Base-by-base conservation (phyloP, 2,888 invertebrate genomes). In the Lampropteryx suffumata region DNA sequence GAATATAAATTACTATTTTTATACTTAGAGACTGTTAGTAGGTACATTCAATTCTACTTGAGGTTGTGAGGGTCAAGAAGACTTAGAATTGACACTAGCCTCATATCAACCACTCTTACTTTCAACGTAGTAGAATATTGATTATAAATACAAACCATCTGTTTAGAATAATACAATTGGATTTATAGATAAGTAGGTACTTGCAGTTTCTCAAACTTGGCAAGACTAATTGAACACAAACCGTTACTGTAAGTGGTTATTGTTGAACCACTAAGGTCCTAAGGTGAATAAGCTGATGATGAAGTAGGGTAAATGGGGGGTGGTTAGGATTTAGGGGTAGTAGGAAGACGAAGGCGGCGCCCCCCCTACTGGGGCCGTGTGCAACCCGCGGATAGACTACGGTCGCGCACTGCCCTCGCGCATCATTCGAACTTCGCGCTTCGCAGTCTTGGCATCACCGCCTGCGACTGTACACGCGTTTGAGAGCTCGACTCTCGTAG, bases 361-460 rank as follows among this genome's bases (percentile, higher is more conserved):
- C 65, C 81, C 90, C 69, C 86, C 82, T n/a, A 84, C 84, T 84
- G 78, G 91, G 86, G 91, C 90, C 91, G 90, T 90, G 90, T 90
- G 90, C 90, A 90, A 85, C 78, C 60, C 72, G 77, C 79, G 71
- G 72, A 91, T 88, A 90, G 89, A 90, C 91, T 91, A 91, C 81
- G 79, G 73, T 84, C 71, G 83, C 77, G 59, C 74, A 65, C 62
- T 82, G 86, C 83, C 84, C 84, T 84, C 81, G 79, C 84, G 83
- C 84, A 86, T 75, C 90, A 90, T 83, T 90, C 90, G 90, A 90
- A 85, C 85, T 80, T 85, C 85, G 87, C 88, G 89, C 84, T 83
- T 80, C 84, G 70, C 89, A 89, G 90, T 89, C 84, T 84, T 61
- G 88, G 90, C 87, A 88, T 64, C 80, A 70, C 67, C 76, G 86